Conservation (phyloP, 2,797 vertebrate species). For the Pangasius sanitwongsei region DNA sequence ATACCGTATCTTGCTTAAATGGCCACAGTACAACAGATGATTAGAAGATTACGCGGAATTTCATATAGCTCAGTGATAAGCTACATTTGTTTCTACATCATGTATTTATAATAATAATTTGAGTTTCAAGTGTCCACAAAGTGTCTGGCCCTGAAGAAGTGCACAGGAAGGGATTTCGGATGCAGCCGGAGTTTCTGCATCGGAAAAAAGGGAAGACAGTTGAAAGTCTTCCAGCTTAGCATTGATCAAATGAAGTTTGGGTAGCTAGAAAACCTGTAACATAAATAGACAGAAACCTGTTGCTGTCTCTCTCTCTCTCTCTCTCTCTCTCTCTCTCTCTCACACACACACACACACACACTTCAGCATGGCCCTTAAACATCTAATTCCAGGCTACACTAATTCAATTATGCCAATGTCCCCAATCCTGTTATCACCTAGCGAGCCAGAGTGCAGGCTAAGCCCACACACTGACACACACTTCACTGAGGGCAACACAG, state of each 20-base stretch:
- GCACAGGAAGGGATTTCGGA: not conserved
- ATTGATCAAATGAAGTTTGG: not conserved
- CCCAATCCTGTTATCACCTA: conserved; percentile 45
- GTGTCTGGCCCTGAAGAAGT: not conserved
- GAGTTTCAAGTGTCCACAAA: not conserved
- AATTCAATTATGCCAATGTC: conserved; percentile 42
- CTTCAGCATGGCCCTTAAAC: not conserved
- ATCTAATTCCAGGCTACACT: conserved; percentile 42
- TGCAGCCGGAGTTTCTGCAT: not conserved
- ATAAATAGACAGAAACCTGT: not conserved
- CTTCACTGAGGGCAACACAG: not conserved
- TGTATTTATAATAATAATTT: not conserved
- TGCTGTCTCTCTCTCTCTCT: too few species aligned
- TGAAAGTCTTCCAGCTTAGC: not conserved
- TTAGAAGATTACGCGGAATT: not conserved
- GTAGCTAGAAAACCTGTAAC: not conserved
- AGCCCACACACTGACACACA: conserved; percentile 32
- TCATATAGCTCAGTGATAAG: not conserved
- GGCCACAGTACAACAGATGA: not conserved
- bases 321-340: not conserved
- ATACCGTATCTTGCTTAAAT: not conserved
- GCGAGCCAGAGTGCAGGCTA: conserved; percentile 25
- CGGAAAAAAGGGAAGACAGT: not conserved
- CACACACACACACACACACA: conserved; percentile 8
- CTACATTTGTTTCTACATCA: not conserved